phyloP scores from a whole-genome alignment of 1,140 invertebrate genomes.

The Rhopalosiphum padi region DNA sequence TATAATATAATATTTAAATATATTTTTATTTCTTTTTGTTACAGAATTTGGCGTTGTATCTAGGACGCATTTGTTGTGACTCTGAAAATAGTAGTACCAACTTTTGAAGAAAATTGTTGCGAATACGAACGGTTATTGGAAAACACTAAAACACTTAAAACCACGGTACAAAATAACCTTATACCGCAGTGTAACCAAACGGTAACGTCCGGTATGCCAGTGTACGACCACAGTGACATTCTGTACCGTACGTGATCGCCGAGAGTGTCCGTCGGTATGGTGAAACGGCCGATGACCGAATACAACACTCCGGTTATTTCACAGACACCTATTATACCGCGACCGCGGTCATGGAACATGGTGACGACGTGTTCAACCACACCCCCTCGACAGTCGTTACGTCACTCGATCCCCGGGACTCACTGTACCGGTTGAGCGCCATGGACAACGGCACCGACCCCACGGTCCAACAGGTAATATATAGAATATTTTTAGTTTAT shows the following conservation, averaged over 20 bases:
- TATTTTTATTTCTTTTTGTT: neutral
- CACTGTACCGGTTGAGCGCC: constrained; percentile 3
- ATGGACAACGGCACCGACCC: constrained; percentile 54
- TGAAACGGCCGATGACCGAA: neutral
- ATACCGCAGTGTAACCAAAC: neutral
- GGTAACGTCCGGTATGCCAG: neutral
- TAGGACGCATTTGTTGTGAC: neutral
- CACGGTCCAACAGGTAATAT: constrained; percentile 48
- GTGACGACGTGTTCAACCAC: neutral
- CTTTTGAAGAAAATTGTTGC: neutral
- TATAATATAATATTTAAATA: neutral
- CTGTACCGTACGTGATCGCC: neutral
- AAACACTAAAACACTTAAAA: neutral
- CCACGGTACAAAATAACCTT: neutral
- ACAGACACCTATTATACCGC: neutral
- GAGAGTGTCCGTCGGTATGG: neutral
- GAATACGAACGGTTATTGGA: neutral
- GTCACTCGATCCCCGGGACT: neutral
- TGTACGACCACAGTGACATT: neutral
- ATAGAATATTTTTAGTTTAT: neutral
- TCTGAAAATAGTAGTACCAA: neutral
- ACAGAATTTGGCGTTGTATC: neutral
- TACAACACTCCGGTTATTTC: neutral
- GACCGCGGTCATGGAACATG: constrained; percentile 24
- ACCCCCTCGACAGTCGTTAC: neutral